Percentiles rank a stretch among this genome's conserved stretches.
Evolutionary conservation across 2,797 vertebrate genomes (phyloP).

Genomic region (Ficedula albicollis): DNA sequence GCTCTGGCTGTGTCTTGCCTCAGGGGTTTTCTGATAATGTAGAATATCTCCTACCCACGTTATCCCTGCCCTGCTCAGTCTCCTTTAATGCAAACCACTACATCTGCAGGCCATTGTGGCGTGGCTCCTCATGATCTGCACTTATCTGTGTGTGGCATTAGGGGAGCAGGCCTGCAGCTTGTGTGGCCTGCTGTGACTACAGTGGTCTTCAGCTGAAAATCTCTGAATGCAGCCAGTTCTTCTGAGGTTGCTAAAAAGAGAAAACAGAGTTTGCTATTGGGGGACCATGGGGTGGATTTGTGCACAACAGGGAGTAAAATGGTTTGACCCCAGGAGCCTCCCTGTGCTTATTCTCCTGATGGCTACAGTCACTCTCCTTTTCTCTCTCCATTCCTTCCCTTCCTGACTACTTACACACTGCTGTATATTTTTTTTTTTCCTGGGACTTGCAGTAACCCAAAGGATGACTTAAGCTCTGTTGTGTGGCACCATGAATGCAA

Average conservation of each 20-base stretch:
- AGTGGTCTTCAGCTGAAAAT: not conserved
- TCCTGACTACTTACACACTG: not conserved
- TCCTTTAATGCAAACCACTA: not conserved
- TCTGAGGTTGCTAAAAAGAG: not conserved
- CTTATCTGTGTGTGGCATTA: not conserved
- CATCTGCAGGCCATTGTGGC: not conserved
- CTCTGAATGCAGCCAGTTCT: not conserved
- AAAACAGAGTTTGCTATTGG: not conserved
- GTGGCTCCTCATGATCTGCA: not conserved
- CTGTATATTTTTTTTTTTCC: not conserved
- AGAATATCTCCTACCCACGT: not conserved
- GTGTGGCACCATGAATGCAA: not conserved
- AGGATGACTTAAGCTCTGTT: not conserved
- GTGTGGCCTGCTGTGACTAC: not conserved
- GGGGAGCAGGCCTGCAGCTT: not conserved
- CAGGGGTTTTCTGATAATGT: not conserved
- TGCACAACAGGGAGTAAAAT: not conserved
- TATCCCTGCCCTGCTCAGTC: not conserved
- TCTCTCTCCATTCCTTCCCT: not conserved
- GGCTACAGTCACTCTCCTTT: accelerated
- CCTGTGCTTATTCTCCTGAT: not conserved
- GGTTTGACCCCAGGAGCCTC: not conserved
- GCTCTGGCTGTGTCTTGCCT: not conserved
- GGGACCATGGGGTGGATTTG: not conserved
- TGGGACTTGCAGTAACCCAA: not conserved